Evolutionary conservation across 2,113 vertebrate species (phyloP).

Genomic region (Serinus canaria): DNA sequence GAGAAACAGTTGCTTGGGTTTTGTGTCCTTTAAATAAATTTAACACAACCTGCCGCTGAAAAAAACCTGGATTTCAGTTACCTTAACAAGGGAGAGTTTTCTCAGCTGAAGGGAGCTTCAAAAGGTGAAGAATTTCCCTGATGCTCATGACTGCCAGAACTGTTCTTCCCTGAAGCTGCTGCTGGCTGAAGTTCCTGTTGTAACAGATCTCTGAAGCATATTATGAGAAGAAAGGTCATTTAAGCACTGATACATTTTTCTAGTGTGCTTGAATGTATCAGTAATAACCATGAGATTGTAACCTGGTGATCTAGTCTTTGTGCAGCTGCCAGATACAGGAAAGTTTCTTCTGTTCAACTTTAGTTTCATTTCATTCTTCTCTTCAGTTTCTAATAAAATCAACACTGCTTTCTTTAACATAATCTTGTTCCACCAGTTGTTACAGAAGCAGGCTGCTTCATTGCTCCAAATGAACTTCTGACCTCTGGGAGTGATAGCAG

Average conservation of each 20-base stretch:
- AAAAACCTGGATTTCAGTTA: not conserved
- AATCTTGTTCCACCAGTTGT: not conserved
- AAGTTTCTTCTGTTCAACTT: not conserved
- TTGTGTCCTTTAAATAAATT: not conserved
- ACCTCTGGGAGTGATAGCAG: not conserved
- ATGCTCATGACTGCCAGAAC: not conserved
- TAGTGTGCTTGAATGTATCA: not conserved
- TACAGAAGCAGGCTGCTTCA: not conserved
- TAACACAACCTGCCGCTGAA: not conserved
- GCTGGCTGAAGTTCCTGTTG: not conserved
- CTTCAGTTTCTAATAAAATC: constrained; percentile 8
- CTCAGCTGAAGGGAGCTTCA: constrained; percentile 15
- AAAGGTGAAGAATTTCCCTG: not conserved
- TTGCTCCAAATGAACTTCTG: not conserved
- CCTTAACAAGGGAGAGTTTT: not conserved
- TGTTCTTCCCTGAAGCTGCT: not conserved
- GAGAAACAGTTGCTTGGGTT: not conserved
- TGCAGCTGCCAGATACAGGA: not conserved
- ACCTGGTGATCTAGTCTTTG: not conserved
- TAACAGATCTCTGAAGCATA: not conserved
- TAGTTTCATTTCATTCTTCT: not conserved
- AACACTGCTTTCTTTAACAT: not conserved
- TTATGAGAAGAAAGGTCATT: constrained; percentile 41
- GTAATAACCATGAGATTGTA: not conserved
- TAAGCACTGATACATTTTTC: constrained; percentile 12